These are phyloP conservation scores for Sminthopsis crassicaudata DNA, from an alignment of 2,113 vertebrate genomes.

Conservation along the genomic window DNA sequence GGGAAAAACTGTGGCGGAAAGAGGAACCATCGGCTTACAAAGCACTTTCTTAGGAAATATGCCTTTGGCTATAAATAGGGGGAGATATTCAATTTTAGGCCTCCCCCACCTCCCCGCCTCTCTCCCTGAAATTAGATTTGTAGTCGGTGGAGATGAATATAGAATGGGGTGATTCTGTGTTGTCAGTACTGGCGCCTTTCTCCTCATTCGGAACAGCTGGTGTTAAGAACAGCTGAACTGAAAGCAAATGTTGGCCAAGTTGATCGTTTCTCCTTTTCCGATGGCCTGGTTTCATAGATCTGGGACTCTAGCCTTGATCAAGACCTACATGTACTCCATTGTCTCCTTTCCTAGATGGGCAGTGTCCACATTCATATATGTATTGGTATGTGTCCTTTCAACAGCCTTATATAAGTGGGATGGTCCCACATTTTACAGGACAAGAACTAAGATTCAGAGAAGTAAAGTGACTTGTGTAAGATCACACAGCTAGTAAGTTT, in stretches of 20 bases:
- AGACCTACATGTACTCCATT: not conserved
- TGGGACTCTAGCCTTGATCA: not conserved
- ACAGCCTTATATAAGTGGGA: not conserved
- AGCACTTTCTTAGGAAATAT: conserved; percentile 75
- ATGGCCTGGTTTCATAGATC: conserved; percentile 56
- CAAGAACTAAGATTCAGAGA: not conserved
- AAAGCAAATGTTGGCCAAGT: conserved; percentile 70
- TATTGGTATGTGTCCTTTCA: not conserved
- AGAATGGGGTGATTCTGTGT: conserved; percentile 71
- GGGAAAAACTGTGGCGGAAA: conserved; percentile 64
- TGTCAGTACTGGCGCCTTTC: conserved; percentile 54
- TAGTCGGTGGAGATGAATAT: conserved; percentile 64
- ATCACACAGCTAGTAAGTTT: not conserved
- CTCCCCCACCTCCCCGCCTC: conserved; percentile 55
- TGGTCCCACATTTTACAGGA: not conserved
- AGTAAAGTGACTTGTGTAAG: not conserved
- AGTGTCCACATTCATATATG: not conserved
- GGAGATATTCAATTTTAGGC: conserved; percentile 72
- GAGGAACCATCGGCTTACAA: conserved; percentile 71
- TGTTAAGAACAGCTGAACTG: conserved; percentile 50
- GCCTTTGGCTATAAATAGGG: conserved; percentile 79
- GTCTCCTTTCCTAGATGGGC: not conserved
- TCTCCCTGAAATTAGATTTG: conserved; percentile 74
- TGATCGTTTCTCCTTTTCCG: conserved; percentile 66
- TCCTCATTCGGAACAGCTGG: conserved; percentile 73